Evolutionary conservation across 2,888 invertebrate species (phyloP).

Genomic region (Hirtodrosophila duncani): DNA sequence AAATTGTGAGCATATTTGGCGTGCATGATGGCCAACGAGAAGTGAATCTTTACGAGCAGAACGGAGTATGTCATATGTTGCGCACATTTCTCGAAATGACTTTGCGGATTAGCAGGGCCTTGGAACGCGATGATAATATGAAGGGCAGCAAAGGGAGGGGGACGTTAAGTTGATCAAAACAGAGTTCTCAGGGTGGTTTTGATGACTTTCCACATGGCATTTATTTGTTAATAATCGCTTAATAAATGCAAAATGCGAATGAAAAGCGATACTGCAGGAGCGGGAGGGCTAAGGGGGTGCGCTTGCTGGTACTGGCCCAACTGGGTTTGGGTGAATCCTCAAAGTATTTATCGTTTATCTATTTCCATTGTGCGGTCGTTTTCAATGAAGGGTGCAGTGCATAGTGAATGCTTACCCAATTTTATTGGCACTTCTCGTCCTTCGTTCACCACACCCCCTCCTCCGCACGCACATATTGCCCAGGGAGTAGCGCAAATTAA

Average conservation of each 20-base stretch:
- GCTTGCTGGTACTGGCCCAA: neutral
- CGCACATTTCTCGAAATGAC: slow-evolving; percentile 65
- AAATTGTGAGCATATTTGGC: slow-evolving; percentile 73
- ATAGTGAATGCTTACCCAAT: slow-evolving; percentile 3
- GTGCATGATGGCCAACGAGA: slow-evolving; percentile 34
- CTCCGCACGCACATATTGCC: neutral
- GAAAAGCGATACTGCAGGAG: slow-evolving; percentile 7
- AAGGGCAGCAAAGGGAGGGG: neutral
- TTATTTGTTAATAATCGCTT: slow-evolving; percentile 76
- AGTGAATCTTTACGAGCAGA: slow-evolving; percentile 39
- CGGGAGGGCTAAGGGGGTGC: neutral
- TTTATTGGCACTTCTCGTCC: neutral
- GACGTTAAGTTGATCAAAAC: neutral
- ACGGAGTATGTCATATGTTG: slow-evolving; percentile 72
- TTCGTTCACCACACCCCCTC: too few species aligned
- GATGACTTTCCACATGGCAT: slow-evolving; percentile 34
- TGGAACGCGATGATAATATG: neutral
- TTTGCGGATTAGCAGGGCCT: slow-evolving; percentile 65
- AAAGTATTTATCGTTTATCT: slow-evolving; percentile 66
- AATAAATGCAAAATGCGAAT: slow-evolving; percentile 74
- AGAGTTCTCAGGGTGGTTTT: slow-evolving; percentile 25
- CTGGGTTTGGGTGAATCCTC: too few species aligned
- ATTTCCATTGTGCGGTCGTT: slow-evolving; percentile 31
- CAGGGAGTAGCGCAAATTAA: slow-evolving; percentile 55
- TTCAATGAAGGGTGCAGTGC: slow-evolving; percentile 7